phyloP scores from a whole-genome alignment of 1,140 invertebrate genomes.

The Zaprionus camerounensis region DNA sequence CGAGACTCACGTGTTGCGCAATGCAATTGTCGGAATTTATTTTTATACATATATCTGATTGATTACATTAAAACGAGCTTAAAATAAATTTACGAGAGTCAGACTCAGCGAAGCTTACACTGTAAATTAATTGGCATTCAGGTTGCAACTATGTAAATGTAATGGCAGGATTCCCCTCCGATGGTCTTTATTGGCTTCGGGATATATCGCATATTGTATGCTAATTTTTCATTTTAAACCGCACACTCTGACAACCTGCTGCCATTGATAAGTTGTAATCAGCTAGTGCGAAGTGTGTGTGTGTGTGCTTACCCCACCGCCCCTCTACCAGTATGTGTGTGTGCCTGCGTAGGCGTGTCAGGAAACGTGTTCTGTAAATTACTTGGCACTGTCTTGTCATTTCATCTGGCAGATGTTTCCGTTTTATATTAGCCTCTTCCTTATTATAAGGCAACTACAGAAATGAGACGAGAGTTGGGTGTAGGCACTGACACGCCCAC shows the following conservation, averaged over 20 bases:
- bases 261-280: constrained; percentile 32
- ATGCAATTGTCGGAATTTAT: background rate
- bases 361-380: constrained; percentile 47
- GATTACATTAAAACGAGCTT: background rate
- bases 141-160: background rate
- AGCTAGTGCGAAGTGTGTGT: constrained; percentile 22
- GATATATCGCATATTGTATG: constrained; percentile 22
- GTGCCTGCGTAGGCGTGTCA: constrained; percentile 15
- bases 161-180: background rate
- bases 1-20: constrained; percentile 14
- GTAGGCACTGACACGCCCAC: constrained; percentile 19
- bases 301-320: background rate
- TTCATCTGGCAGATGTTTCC: constrained; percentile 46
- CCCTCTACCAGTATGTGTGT: background rate
- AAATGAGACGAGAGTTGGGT: constrained; percentile 4
- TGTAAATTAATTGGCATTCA: background rate
- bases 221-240: constrained; percentile 35
- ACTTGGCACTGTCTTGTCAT: constrained; percentile 44
- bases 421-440: constrained; percentile 50
- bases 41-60: background rate
- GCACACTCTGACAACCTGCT: constrained; percentile 22
- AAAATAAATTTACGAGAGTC: background rate
- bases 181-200: background rate
- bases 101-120: background rate
- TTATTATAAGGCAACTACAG: constrained; percentile 34